phyloP scores from a whole-genome alignment of 2,888 invertebrate species.

The Aphidius colemani region DNA sequence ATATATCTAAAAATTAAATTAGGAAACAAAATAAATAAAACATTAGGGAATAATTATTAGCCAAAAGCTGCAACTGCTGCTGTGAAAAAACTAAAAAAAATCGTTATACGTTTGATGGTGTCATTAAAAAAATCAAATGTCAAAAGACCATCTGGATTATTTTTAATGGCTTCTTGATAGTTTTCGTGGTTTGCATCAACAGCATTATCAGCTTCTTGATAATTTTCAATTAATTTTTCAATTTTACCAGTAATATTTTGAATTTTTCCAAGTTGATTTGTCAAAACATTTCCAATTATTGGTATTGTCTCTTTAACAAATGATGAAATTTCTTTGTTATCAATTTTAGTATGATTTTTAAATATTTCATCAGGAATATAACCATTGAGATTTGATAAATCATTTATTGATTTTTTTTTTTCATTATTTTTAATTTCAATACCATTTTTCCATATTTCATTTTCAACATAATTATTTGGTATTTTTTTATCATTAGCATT shows the following conservation, averaged over 20 bases:
- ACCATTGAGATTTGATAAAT: constrained; percentile 15
- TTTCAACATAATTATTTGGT: background rate
- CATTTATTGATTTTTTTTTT: background rate
- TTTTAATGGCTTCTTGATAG: constrained; percentile 14
- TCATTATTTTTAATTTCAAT: background rate
- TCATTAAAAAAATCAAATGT: constrained; percentile 34
- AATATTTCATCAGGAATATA: background rate
- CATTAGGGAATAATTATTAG: no score
- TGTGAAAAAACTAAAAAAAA: constrained; percentile 43
- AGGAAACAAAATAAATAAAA: no score
- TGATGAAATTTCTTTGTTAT: constrained; percentile 23
- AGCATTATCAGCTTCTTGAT: constrained; percentile 38
- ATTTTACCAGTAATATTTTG: constrained; percentile 43
- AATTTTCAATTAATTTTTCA: constrained; percentile 41
- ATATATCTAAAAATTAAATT: no score
- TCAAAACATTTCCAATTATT: constrained; percentile 41
- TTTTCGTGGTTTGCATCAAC: constrained; percentile 16
- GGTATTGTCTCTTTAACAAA: constrained; percentile 41
- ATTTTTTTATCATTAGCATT: constrained; percentile 19
- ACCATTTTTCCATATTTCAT: constrained; percentile 11
- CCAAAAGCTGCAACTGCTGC: constrained; percentile 12
- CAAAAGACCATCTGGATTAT: constrained; percentile 22
- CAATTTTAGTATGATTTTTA: background rate
- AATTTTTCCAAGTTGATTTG: constrained; percentile 39
- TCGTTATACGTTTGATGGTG: constrained; percentile 40